phyloP scores from a whole-genome alignment of 2,888 invertebrate species.

The Ceriagrion tenellum region DNA sequence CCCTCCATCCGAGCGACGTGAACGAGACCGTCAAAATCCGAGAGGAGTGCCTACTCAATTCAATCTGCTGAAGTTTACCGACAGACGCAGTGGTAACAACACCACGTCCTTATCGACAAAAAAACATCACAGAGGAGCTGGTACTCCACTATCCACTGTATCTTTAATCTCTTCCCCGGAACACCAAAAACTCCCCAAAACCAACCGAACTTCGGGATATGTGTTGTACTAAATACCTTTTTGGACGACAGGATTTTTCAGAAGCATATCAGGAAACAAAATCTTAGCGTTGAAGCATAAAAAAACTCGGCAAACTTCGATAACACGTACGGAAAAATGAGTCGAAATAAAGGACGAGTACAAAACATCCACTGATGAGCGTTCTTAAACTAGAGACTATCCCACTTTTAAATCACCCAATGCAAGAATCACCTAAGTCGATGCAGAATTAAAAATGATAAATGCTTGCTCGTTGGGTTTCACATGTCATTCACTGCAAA shows the following conservation, averaged over 20 bases:
- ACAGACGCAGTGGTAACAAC: neutral
- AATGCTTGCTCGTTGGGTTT: neutral
- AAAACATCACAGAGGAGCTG: neutral
- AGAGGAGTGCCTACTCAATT: neutral
- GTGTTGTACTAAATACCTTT: neutral
- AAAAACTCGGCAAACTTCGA: neutral
- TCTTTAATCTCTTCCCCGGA: neutral
- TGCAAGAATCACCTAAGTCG: neutral
- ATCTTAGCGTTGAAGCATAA: neutral
- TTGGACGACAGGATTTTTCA: neutral
- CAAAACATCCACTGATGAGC: neutral
- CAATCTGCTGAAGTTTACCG: no score
- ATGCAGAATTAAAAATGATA: neutral
- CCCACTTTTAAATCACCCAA: neutral
- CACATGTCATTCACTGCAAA: neutral
- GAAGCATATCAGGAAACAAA: neutral
- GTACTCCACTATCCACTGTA: neutral
- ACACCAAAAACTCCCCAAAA: neutral
- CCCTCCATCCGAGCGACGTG: neutral
- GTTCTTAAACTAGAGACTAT: neutral
- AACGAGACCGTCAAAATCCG: neutral
- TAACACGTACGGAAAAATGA: neutral
- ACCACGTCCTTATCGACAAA: neutral
- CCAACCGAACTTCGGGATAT: neutral
- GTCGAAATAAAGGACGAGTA: neutral